Evolutionary conservation across 2,113 vertebrate genomes (phyloP).

Genomic region (Muntiacus muntjak): DNA sequence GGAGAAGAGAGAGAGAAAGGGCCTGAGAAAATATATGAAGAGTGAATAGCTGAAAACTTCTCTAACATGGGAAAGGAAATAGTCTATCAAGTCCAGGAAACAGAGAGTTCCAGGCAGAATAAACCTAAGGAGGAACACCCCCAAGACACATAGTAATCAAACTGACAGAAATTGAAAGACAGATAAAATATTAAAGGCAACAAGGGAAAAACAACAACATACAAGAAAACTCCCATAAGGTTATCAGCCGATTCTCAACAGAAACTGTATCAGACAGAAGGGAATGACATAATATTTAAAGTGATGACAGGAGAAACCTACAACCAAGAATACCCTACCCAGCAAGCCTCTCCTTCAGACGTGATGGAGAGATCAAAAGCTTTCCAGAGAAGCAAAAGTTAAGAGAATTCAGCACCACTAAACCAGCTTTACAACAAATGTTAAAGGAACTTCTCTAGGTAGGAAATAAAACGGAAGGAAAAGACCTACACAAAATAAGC

Average conservation of each 20-base stretch:
- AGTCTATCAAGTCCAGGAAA: neutral
- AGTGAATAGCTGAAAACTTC: neutral
- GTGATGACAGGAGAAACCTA: neutral
- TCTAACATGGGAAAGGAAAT: neutral
- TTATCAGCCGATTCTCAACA: neutral
- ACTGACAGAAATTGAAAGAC: neutral
- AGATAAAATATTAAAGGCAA: neutral
- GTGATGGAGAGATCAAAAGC: neutral
- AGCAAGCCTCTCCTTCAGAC: neutral
- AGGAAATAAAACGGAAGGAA: neutral
- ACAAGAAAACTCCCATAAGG: neutral
- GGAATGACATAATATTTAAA: neutral
- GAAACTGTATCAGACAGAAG: neutral
- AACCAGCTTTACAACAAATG: neutral
- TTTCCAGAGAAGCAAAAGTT: neutral
- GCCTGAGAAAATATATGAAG: neutral
- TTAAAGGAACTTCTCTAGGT: neutral
- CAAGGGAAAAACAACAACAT: neutral
- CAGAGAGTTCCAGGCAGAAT: neutral
- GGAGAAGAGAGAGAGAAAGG: neutral
- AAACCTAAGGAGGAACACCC: neutral
- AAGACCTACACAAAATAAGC: neutral
- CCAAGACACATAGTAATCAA: neutral
- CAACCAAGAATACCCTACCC: neutral
- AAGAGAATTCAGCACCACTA: neutral